Base-by-base conservation (phyloP, 2,113 vertebrate genomes). In the Trematocara unimaculatum region DNA sequence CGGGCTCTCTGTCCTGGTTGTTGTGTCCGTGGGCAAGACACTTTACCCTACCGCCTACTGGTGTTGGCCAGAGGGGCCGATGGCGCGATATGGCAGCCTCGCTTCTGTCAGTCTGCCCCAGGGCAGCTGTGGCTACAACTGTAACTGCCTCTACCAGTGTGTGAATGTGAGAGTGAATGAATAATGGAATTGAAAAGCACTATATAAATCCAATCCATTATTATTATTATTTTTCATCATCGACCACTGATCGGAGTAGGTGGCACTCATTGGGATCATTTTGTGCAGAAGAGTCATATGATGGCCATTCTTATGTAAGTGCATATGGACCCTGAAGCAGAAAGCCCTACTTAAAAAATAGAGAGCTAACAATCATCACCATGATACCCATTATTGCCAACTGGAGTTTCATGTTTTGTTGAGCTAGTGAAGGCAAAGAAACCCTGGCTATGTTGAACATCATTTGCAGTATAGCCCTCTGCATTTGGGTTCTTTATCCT, bases 311-410 rank as follows among this genome's bases (percentile, higher is more conserved):
- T 70, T 45, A 70, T 42, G 13, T 70, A 42, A 45, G 0, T 42
- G 0, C 35, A 42, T 9, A 42, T 2, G 0, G 38, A 70, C 3
- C 38, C 38, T 42, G 64, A 42, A 15, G 38, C 0, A 26, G n/a
- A 42, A 42, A 70, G n/a, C 12, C 38, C 33, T 38, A 18, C 33
- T 67, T 67, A 67, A 67, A 0, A 64, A 64, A 14, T 0, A 20
- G 35, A 67, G 9, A 4, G 35, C 7, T 67, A 13, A 67, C 1
- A 67, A 14, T 67, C 62, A 8, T 40, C n/a, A 40, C 17, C 62
- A 9, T 26, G 38, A 70, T 23, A 0, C 64, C 1, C 7, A 5
- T 15, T 70, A 26, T 2, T 0, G 3, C 64, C 8, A 10, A 9
- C 20, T 42, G 64, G 64, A 42, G 64, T 70, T 70, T 42, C 0